These are phyloP conservation scores for Actinernus sp. DNA, from an alignment of 92 coral and sea anemone species.

Conservation along the genomic window DNA sequence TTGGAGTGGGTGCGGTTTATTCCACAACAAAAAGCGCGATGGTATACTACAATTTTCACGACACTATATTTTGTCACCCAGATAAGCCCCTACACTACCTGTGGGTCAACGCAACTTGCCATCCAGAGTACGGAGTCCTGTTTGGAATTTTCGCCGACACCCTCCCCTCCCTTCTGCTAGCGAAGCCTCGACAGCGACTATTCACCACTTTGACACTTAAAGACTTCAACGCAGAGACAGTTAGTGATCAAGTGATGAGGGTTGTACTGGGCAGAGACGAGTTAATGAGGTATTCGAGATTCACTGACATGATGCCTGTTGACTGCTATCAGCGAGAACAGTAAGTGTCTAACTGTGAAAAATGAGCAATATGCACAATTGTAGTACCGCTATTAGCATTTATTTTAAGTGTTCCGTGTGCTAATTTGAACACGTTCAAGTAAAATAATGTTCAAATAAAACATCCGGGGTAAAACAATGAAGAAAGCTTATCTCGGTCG, in stretches of 20 bases:
- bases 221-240: constrained; percentile 32
- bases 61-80: constrained; percentile 12
- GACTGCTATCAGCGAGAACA: constrained; percentile 29
- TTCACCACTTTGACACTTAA: constrained; percentile 63
- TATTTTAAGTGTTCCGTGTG: no score
- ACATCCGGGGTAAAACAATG: no score
- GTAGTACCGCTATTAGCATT: no score
- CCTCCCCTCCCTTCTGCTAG: constrained; percentile 81
- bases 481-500: no score
- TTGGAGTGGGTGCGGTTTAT: no score
- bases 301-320: constrained; percentile 69
- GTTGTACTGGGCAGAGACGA: constrained; percentile 60
- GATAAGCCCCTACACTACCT: constrained; percentile 79
- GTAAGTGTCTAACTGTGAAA: background rate
- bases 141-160: constrained; percentile 81
- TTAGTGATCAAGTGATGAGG: constrained; percentile 63
- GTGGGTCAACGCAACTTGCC: constrained; percentile 91
- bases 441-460: no score
- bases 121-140: constrained; percentile 88
- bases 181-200: constrained; percentile 80
- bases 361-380: no score
- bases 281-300: constrained; percentile 76
- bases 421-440: no score
- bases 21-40: no score
- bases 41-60: no score